Percentiles rank a stretch among this genome's conserved stretches.
Conservation (phyloP, 1,140 invertebrate species). For the Tetragnatha versicolor region DNA sequence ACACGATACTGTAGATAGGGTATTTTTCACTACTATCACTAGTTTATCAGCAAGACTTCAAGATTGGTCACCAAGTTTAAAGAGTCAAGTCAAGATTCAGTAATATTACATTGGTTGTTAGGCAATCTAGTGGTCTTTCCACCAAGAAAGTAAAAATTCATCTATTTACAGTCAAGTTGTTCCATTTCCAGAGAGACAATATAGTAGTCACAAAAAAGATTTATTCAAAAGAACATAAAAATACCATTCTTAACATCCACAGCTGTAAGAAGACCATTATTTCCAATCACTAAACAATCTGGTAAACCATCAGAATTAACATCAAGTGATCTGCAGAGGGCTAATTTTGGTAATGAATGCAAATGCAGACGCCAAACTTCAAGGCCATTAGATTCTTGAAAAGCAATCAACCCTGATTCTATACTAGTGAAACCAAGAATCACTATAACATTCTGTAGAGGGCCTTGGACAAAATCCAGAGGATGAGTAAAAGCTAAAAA, state of each 20-base stretch:
- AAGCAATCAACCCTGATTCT: conserved; percentile 28
- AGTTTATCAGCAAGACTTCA: too few species aligned
- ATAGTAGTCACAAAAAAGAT: background rate
- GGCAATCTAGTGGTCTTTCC: too few species aligned
- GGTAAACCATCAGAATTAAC: conserved; percentile 33
- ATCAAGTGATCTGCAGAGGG: conserved; percentile 11
- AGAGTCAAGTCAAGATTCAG: too few species aligned
- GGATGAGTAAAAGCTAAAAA: conserved; percentile 31
- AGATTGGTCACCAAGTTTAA: too few species aligned
- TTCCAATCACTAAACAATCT: conserved; percentile 45
- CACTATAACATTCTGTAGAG: background rate
- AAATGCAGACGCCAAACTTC: conserved; percentile 30
- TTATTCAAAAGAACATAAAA: background rate
- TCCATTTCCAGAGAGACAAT: too few species aligned
- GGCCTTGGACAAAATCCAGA: conserved; percentile 12
- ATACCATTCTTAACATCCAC: conserved; percentile 38
- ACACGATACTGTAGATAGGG: too few species aligned
- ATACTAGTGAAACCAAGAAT: conserved; percentile 22
- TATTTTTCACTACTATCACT: too few species aligned
- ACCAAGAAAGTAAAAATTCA: too few species aligned
- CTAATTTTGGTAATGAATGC: conserved; percentile 21
- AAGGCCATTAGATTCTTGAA: conserved; percentile 31
- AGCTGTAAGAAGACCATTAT: conserved; percentile 30
- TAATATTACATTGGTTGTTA: too few species aligned
- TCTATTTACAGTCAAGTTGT: too few species aligned